Conservation (phyloP, 1,140 invertebrate species). For the Drosophila neocordata region DNA sequence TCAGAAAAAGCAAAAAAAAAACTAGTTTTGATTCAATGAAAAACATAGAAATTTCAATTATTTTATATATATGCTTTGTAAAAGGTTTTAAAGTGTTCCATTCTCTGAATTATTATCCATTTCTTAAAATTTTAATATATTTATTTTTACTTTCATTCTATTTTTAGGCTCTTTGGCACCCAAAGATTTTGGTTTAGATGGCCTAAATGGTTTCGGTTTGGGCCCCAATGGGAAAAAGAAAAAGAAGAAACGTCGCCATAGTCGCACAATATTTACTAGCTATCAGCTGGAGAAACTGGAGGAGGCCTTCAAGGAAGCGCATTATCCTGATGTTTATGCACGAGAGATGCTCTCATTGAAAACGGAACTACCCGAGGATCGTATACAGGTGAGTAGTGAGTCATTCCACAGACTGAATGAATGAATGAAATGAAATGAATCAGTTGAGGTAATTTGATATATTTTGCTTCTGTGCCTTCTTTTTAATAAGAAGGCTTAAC, state of each 20-base stretch:
- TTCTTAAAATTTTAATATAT: no score
- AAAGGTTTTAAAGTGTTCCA: no score
- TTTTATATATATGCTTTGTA: no score
- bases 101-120: no score
- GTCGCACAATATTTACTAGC: slow-evolving; percentile 97
- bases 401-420: not conserved
- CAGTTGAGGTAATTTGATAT: slow-evolving; percentile 40
- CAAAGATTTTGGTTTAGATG: slow-evolving; percentile 83
- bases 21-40: no score
- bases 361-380: slow-evolving; percentile 98
- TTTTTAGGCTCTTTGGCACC: slow-evolving; percentile 59
- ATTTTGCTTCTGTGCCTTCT: slow-evolving; percentile 19
- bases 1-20: no score
- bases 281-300: slow-evolving; percentile 99
- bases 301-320: slow-evolving; percentile 99
- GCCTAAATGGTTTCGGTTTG: slow-evolving; percentile 85
- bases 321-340: slow-evolving; percentile 99
- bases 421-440: slow-evolving; percentile 6
- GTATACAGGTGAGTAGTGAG: slow-evolving; percentile 96
- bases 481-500: slow-evolving; percentile 55
- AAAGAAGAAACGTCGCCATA: slow-evolving; percentile 95
- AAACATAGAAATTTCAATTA: no score
- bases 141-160: not conserved
- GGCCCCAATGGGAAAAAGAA: slow-evolving; percentile 89
- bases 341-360: slow-evolving; percentile 98